phyloP scores from a whole-genome alignment of 2,113 vertebrate genomes.

The Oophaga pumilio region DNA sequence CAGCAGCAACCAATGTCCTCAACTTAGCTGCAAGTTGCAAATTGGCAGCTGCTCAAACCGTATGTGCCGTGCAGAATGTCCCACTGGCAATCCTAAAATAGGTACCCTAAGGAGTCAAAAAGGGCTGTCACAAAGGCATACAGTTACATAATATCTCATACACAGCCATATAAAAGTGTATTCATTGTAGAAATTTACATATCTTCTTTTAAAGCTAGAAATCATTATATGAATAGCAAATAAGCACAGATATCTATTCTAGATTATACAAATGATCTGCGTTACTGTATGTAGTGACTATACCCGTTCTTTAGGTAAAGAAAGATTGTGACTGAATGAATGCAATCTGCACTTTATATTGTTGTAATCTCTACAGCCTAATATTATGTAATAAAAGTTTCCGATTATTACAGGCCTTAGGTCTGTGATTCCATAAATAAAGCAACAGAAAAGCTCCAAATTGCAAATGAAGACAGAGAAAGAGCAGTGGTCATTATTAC shows the following conservation, averaged over 20 bases:
- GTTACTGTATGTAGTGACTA: not conserved
- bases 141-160: not conserved
- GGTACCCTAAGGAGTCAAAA: not conserved
- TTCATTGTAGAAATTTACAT: not conserved
- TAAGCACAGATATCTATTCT: not conserved
- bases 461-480: not conserved
- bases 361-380: not conserved
- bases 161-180: not conserved
- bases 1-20: constrained; percentile 47
- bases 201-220: not conserved
- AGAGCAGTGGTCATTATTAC: not conserved
- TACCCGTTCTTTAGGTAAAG: not conserved
- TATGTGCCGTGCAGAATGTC: constrained; percentile 42
- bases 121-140: not conserved
- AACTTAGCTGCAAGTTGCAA: constrained; percentile 40
- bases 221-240: not conserved
- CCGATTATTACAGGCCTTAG: not conserved
- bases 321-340: not conserved
- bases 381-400: not conserved
- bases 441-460: not conserved
- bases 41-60: constrained; percentile 52
- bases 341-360: not conserved
- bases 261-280: not conserved
- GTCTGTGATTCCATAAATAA: not conserved
- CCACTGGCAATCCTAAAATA: constrained; percentile 5